These are phyloP conservation scores for Cephalopholis sonnerati DNA, from an alignment of 2,113 vertebrate genomes.

Conservation along the genomic window DNA sequence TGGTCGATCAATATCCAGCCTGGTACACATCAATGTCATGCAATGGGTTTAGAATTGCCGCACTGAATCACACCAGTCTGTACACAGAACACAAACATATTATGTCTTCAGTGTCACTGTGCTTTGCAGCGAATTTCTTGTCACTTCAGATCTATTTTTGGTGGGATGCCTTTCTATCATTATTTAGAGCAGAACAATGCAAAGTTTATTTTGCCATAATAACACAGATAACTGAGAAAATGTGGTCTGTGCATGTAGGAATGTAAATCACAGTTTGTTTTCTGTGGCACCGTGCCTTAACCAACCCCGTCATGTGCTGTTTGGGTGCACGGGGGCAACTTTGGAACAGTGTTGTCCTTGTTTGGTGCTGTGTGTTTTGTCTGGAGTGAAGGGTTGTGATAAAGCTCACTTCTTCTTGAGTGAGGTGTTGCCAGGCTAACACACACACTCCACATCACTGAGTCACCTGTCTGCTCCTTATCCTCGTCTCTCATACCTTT, in stretches of 20 bases:
- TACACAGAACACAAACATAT: conserved; percentile 44
- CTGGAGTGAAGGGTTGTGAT: conserved; percentile 69
- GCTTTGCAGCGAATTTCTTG: conserved; percentile 49
- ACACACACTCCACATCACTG: conserved; percentile 32
- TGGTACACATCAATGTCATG: conserved; percentile 72
- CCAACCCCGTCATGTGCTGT: conserved; percentile 51
- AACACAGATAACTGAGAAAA: conserved; percentile 63
- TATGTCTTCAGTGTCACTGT: conserved; percentile 44
- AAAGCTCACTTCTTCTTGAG: conserved; percentile 63
- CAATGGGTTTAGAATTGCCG: conserved; percentile 47
- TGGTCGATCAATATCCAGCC: conserved; percentile 75
- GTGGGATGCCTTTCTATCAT: conserved; percentile 47
- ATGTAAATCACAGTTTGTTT: conserved; percentile 70
- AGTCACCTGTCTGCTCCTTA: conserved; percentile 55
- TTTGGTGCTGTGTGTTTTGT: conserved; percentile 75
- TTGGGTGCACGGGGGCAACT: conserved; percentile 45
- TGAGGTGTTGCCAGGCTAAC: conserved; percentile 58
- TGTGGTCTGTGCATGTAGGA: conserved; percentile 54
- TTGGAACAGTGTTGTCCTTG: conserved; percentile 66
- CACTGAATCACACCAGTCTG: conserved; percentile 51
- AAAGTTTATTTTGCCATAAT: conserved; percentile 66
- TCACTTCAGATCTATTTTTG: conserved; percentile 51
- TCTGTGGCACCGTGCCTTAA: conserved; percentile 61
- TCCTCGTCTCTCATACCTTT: conserved; percentile 47
- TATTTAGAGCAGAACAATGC: conserved; percentile 58